Conservation (phyloP, 2,113 vertebrate species). For the Calyptomena viridis region DNA sequence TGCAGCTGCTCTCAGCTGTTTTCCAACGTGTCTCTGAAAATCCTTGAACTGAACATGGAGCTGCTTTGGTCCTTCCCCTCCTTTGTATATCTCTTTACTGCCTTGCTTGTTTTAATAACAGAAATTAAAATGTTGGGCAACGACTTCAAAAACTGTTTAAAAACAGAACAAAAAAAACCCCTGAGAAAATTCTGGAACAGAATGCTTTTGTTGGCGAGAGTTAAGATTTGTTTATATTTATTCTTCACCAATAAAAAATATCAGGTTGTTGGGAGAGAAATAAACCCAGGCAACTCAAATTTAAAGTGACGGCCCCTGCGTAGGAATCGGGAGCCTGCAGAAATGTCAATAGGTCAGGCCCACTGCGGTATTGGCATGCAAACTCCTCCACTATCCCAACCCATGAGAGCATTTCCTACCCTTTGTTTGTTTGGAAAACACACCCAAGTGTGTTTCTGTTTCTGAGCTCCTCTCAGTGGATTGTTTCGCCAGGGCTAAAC, state of each 20-base stretch:
- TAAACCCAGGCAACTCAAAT: neutral
- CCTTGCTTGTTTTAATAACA: neutral
- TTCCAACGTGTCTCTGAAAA: rapidly evolving
- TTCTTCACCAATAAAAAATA: neutral
- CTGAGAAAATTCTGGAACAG: constrained; percentile 26
- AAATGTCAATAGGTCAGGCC: neutral
- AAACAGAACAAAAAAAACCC: neutral
- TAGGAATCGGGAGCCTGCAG: rapidly evolving
- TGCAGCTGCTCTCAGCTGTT: neutral
- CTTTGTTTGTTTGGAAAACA: neutral
- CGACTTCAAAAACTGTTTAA: neutral
- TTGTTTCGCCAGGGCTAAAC: too few species aligned
- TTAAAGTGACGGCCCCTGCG: neutral
- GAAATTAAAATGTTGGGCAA: constrained; percentile 4
- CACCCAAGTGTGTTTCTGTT: neutral
- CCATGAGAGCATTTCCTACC: neutral
- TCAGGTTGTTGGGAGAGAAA: neutral
- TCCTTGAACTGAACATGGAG: neutral
- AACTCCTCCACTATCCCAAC: neutral
- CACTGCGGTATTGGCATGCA: neutral
- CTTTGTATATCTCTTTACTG: neutral
- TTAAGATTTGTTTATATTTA: constrained; percentile 38
- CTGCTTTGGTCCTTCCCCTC: neutral
- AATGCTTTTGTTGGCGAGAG: constrained; percentile 29
- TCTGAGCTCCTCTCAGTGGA: neutral